A percentile compares a stretch with the other conserved stretches of the same genome.
phyloP scores from a whole-genome alignment of 2,888 invertebrate genomes.

The Drosophila eohydei region DNA sequence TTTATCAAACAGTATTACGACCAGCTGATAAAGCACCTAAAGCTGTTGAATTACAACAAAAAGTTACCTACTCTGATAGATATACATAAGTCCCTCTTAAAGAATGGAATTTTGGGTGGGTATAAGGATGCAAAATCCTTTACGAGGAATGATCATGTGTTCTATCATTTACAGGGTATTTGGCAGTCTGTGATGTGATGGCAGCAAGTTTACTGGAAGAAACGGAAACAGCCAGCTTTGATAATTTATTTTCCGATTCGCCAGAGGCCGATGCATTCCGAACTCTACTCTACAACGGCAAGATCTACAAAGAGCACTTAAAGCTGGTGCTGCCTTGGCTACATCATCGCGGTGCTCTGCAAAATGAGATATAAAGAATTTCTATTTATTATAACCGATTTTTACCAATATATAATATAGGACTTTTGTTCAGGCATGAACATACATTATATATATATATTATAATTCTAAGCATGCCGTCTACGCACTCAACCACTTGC shows the following conservation, averaged over 20 bases:
- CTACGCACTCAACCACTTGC: no score
- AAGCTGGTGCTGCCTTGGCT: constrained; percentile 50
- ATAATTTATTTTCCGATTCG: constrained; percentile 44
- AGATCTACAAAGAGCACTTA: constrained; percentile 35
- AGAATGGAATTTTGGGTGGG: constrained; percentile 69
- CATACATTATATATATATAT: no score
- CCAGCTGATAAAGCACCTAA: constrained; percentile 67
- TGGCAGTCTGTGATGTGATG: constrained; percentile 39
- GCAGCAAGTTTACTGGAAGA: constrained; percentile 35
- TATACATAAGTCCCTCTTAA: constrained; percentile 70
- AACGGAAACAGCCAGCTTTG: constrained; percentile 38
- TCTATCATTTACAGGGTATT: constrained; percentile 32
- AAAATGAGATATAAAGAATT: constrained; percentile 14
- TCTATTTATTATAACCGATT: neutral
- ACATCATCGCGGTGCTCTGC: constrained; percentile 53
- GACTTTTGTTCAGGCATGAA: no score
- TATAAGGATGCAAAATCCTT: neutral
- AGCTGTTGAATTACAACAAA: constrained; percentile 70
- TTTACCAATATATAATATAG: no score
- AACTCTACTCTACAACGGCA: constrained; percentile 34
- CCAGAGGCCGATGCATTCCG: constrained; percentile 32
- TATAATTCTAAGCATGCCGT: no score
- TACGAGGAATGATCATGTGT: neutral
- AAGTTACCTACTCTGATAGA: constrained; percentile 72
- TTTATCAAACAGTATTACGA: constrained; percentile 78